A percentile compares a stretch with the other conserved stretches of the same genome.
phyloP scores from a whole-genome alignment of 2,113 vertebrate species.

The Bothrops jararaca region DNA sequence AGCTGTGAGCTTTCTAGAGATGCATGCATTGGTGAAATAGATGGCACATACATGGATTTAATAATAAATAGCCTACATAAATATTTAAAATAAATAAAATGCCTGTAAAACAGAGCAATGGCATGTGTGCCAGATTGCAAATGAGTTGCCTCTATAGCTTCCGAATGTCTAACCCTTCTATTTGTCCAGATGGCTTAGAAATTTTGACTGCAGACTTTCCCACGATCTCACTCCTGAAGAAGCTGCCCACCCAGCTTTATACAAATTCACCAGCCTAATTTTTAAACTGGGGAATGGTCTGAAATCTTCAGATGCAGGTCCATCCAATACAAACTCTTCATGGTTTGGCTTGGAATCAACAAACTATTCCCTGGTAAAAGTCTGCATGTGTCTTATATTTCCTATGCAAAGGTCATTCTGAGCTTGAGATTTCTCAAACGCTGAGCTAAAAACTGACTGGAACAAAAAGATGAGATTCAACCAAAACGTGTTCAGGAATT shows the following conservation, averaged over 20 bases:
- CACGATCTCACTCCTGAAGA: background rate
- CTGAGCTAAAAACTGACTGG: background rate
- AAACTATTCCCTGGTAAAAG: constrained; percentile 6
- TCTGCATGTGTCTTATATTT: background rate
- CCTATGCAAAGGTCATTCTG: constrained; percentile 14
- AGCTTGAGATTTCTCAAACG: background rate
- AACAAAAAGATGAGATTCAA: constrained; percentile 9
- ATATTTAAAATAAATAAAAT: background rate
- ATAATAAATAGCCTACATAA: background rate
- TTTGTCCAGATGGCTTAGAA: constrained; percentile 3
- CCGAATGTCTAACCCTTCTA: background rate
- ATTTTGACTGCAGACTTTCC: background rate
- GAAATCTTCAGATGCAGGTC: constrained; percentile 15
- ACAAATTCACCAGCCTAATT: constrained; percentile 12
- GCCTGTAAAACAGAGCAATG: background rate
- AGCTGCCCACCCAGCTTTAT: constrained; percentile 1
- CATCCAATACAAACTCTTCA: background rate
- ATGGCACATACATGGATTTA: background rate
- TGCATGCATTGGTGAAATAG: background rate
- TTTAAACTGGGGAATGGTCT: background rate
- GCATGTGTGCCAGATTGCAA: too few species aligned
- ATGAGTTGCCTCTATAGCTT: background rate
- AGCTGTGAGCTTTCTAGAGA: background rate
- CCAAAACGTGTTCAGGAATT: background rate
- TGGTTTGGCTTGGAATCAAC: background rate